Conservation (phyloP, 2,888 invertebrate species). For the Ectemnius lituratus region DNA sequence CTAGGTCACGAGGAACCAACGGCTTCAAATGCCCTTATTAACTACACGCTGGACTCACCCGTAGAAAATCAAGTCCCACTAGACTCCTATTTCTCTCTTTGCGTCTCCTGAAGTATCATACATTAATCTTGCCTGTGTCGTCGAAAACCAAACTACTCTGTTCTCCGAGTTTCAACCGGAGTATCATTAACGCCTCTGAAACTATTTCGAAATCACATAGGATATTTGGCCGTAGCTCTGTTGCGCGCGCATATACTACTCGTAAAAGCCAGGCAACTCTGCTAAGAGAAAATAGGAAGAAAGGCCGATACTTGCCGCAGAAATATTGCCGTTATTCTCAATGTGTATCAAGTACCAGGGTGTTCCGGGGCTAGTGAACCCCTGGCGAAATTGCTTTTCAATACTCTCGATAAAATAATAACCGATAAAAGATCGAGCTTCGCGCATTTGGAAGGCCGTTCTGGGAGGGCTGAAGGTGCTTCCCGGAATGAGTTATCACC, state of each 20-base stretch:
- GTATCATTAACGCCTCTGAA: not conserved
- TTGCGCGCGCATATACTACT: too few species aligned
- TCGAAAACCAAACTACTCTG: not conserved
- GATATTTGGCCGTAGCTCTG: too few species aligned
- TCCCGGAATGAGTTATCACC: not conserved
- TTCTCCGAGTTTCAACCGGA: not conserved
- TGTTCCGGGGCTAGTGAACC: not conserved
- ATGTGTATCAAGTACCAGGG: conserved; percentile 3
- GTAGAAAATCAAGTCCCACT: too few species aligned
- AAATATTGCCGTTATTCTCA: conserved; percentile 1
- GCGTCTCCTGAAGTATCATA: not conserved
- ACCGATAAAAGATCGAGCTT: conserved; percentile 11
- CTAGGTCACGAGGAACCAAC: not conserved
- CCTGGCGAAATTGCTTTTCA: not conserved
- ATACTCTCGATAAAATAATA: conserved; percentile 7
- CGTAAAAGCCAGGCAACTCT: not conserved
- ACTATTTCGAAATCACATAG: not conserved
- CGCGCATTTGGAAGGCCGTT: not conserved
- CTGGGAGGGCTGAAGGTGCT: not conserved
- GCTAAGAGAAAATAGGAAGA: not conserved
- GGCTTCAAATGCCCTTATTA: not conserved
- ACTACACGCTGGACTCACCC: too few species aligned
- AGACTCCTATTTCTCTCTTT: too few species aligned
- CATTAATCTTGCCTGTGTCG: conserved; percentile 1
- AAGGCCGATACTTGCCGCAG: not conserved